phyloP scores from a whole-genome alignment of 2,797 vertebrate genomes.

The Hydrolagus colliei region DNA sequence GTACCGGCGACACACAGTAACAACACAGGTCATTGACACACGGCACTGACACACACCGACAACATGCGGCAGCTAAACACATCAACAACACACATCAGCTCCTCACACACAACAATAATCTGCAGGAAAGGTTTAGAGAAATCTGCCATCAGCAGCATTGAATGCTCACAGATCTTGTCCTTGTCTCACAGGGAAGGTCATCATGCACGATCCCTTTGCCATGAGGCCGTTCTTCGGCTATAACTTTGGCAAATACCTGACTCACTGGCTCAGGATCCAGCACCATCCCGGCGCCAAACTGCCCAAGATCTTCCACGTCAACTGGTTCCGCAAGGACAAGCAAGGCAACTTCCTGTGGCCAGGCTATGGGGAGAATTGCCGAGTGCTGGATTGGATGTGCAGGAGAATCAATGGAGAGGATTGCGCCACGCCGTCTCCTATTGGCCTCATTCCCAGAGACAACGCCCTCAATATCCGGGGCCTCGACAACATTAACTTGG shows the following conservation, averaged over 20 bases:
- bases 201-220: conserved; percentile 96
- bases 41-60: background rate
- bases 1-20: conserved; percentile 45
- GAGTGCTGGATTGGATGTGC: conserved; percentile 94
- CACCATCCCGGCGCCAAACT: conserved; percentile 66
- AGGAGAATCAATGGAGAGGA: conserved; percentile 65
- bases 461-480: conserved; percentile 70
- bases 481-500: conserved; percentile 54
- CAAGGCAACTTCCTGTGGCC: conserved; percentile 83
- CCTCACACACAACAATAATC: background rate
- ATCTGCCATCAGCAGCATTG: background rate
- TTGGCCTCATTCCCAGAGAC: conserved; percentile 71
- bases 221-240: conserved; percentile 98
- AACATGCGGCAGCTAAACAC: background rate
- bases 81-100: too few relatives aligned
- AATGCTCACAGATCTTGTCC: conserved; percentile 16
- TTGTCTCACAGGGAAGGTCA: conserved; percentile 68
- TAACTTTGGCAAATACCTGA: conserved; percentile 89
- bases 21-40: background rate
- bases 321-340: conserved; percentile 88
- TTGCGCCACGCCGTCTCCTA: conserved; percentile 59
- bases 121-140: too few relatives aligned
- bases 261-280: conserved; percentile 95
- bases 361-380: conserved; percentile 84
- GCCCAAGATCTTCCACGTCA: conserved; percentile 92